These are phyloP conservation scores for Euzophera pinguis DNA, from an alignment of 2,888 invertebrate species.

Conservation along the genomic window DNA sequence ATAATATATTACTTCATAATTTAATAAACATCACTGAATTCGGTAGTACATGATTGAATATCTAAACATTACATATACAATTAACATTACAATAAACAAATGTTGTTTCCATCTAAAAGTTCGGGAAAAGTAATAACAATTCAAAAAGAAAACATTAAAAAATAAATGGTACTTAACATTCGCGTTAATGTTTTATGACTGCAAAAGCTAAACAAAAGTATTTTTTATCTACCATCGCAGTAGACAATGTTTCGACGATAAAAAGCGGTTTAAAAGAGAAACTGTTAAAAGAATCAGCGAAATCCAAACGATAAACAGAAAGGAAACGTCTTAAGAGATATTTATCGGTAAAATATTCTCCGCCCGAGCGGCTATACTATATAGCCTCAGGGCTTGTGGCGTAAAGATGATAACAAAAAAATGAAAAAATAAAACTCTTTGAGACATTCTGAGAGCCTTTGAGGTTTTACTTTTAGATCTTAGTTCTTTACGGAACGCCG, in stretches of 20 bases:
- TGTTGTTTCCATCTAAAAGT: not conserved
- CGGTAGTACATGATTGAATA: no score
- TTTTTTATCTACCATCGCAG: conserved; percentile 30
- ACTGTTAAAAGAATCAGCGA: conserved; percentile 69
- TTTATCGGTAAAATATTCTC: conserved; percentile 72
- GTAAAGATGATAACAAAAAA: not conserved
- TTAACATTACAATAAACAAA: no score
- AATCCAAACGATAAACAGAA: conserved; percentile 70
- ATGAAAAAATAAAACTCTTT: no score
- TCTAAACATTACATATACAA: no score
- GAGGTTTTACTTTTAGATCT: no score
- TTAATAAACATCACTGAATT: no score
- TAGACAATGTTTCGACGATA: conserved; percentile 40
- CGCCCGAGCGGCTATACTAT: conserved; percentile 44
- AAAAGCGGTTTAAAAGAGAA: conserved; percentile 60
- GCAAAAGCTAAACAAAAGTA: conserved; percentile 24
- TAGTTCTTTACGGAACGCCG: no score
- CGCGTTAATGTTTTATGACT: conserved; percentile 25
- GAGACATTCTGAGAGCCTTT: no score
- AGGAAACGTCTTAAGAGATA: conserved; percentile 65
- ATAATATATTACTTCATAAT: no score
- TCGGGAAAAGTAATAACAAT: not conserved
- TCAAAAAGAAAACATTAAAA: not conserved
- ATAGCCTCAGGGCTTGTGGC: not conserved
- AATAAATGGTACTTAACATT: not conserved